Base-by-base conservation (phyloP, 1,140 invertebrate genomes). In the Eumeta japonica region DNA sequence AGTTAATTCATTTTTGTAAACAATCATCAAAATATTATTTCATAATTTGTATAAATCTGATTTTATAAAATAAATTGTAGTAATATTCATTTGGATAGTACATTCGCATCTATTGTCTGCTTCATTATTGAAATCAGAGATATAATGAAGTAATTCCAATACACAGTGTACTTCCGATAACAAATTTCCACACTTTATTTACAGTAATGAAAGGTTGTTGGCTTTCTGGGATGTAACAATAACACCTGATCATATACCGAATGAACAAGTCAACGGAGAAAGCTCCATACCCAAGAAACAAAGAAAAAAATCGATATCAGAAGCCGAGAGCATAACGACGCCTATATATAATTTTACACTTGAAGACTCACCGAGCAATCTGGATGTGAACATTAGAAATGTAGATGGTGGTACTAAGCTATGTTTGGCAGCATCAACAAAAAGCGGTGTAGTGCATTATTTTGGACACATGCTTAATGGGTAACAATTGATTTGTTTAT, bases 381-480 rank as follows among this genome's bases (percentile, higher is more conserved):
- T 88, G 0, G 58, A 70, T 28, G 51, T 77, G 43, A 52, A 58
- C 65, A 37, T 76, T 33, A 47, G 73, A 35, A 46, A 55, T n/a
- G 62, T 68, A 2, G 72, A 76, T 28, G 73, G 76, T 0, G 47
- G 43, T 0, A 56, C 51, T 2, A 60, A 67, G 17, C 48, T 86
- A 2, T 66, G 77, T 37, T 50, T 89, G 19, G 77, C 78, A 4
- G 84, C 83, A 10, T 79, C 84, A 1, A 89, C 87, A 1, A 80
- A 82, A 45, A 86, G 80, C 60, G 90, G 90, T 10, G 81, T 86
- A 27, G 80, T 88, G 29, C 83, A 91, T 60, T 71, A 90, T 19
- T 93, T 89, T 66, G 79, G 84, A 45, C 83, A 87, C 45, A 81
- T 81, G 43, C 68, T 86, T 27, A 90, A 90, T 74, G 85, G 86